Evolutionary conservation across 1,140 invertebrate genomes (phyloP).

Genomic region (Eupristina koningsbergeri): DNA sequence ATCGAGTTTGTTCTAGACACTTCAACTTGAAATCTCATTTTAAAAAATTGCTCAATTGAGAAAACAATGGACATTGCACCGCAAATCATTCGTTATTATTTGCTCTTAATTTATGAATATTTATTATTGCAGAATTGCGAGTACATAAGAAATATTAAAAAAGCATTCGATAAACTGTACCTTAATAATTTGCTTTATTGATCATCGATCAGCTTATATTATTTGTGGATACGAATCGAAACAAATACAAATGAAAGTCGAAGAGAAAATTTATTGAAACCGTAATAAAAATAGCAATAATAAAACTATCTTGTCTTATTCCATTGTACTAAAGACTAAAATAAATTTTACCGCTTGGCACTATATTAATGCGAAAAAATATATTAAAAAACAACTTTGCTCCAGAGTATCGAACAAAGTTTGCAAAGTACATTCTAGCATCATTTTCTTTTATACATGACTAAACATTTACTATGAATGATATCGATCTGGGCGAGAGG

Average conservation of each 20-base stretch:
- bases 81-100: too few relatives aligned
- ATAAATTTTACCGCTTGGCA: background rate
- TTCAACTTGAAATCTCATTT: too few relatives aligned
- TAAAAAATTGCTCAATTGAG: too few relatives aligned
- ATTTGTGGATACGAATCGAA: background rate
- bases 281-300: background rate
- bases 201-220: too few relatives aligned
- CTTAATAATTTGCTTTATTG: too few relatives aligned
- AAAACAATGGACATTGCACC: too few relatives aligned
- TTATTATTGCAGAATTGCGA: too few relatives aligned
- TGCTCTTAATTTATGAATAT: too few relatives aligned
- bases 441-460: constrained; percentile 40
- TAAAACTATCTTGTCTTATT: background rate
- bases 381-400: background rate
- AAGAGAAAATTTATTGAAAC: background rate
- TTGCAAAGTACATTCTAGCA: background rate
- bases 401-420: constrained; percentile 5
- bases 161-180: too few relatives aligned
- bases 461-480: constrained; percentile 28
- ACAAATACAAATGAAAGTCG: background rate
- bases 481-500: constrained; percentile 22
- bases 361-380: background rate
- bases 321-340: background rate
- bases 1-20: too few relatives aligned
- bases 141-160: too few relatives aligned